Base-by-base conservation (phyloP, 2,888 invertebrate species). In the Eupithecia exiguata region DNA sequence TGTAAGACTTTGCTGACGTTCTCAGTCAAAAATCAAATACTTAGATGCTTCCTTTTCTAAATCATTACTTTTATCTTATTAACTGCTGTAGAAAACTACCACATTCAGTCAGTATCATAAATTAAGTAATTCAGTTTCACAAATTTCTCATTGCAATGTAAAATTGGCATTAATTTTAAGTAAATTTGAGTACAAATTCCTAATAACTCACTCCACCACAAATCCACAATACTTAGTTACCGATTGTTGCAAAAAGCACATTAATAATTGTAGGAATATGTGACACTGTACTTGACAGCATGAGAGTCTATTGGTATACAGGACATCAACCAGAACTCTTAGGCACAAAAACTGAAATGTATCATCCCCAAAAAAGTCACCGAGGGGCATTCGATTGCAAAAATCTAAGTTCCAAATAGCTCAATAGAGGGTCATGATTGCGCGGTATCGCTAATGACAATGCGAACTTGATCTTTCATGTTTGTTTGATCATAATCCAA, bases 281-380 rank as follows among this genome's bases (percentile, higher is more conserved):
- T 79, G 79, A 82, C 81, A 79, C 78, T 80, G 80, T 83, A 84
- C 80, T 79, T 85, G 77, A 86, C 82, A 84, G 89, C 89, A 89
- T 89, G 89, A 82, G 77, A 83, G 80, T 87, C 86, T 84, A 85
- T 86, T 88, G 88, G 86, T 79, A 83, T 87, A 84, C 85, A 83
- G 46, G 12, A 10, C 16, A 21, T 65, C 65, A 0, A 38, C 38
- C 18, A 35, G 4, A 62, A 62, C 10, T 21, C 4, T 21, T 53
- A 62, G 25, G 6, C 7, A 35, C 35, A 35, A 16, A 35, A 30
- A 62, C 10, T 30, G 16, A 6, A 30, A 62, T 1, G 2, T 43
- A 12, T 6, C 18, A 49, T 49, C 14, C n/a, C 58, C 58, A 0
- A 53, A 58, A 25, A 58, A 58, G n/a, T 18, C 46, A 46, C 5